phyloP scores from a whole-genome alignment of 2,888 invertebrate species.

The Nephrotoma flavescens region DNA sequence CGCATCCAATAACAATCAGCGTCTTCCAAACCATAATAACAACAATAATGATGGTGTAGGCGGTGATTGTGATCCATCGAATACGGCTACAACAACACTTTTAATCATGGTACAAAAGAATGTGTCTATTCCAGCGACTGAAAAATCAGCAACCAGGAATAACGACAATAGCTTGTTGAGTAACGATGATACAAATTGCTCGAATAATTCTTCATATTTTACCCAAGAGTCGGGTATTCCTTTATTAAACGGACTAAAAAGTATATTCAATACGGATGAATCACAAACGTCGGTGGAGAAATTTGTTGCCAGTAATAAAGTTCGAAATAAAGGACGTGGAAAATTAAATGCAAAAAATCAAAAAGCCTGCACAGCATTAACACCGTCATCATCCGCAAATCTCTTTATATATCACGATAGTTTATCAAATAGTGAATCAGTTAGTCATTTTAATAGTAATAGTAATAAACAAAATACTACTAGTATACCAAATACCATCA shows the following conservation, averaged over 20 bases:
- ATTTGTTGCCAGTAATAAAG: background rate
- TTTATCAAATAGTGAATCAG: constrained; percentile 7
- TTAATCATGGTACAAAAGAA: background rate
- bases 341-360: background rate
- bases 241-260: background rate
- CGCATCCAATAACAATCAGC: background rate
- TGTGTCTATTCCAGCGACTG: background rate
- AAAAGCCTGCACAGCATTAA: background rate
- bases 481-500: constrained; percentile 1
- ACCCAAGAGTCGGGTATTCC: background rate
- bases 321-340: background rate
- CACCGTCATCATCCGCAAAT: background rate
- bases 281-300: background rate
- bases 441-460: constrained; percentile 6
- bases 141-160: background rate
- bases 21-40: background rate
- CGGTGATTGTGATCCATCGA: background rate
- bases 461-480: constrained; percentile 9
- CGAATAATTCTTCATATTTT: background rate
- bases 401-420: constrained; percentile 3
- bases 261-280: background rate
- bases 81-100: background rate
- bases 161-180: background rate
- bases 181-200: constrained; percentile 7
- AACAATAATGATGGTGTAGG: background rate